Evolutionary conservation across 2,888 invertebrate genomes (phyloP), one percentile per base, ranked within the genome.

Genomic region (Drosophila peninsularis): DNA sequence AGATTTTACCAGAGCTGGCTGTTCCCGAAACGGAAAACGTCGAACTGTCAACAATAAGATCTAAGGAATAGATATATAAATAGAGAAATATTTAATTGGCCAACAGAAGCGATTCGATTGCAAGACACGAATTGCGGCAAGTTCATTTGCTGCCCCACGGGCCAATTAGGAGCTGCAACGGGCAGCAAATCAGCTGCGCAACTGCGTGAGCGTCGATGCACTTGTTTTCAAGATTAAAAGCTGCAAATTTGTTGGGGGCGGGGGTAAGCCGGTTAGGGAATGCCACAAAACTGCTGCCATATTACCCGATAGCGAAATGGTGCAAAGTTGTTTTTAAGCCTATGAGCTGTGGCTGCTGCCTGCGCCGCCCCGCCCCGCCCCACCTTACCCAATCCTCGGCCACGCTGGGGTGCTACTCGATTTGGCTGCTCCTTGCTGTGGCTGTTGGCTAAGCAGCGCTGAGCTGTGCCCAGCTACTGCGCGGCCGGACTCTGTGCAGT

Each of bases 211-310:
- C 85, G 80, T 75, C 68, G 58, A 71, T 89, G 82, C 61, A 70
- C 85, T 81, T 87, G 70, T 78, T 87, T 75, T 47, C 54, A 82
- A 80, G 82, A 89, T 84, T 81, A 88, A 89, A 89, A 64, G 58
- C 58, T 47, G 56, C 61, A 62, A 55, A 45, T 47, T 37, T 45
- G 42, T 21, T 24, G 24, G 30, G 30, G 53, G 53, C 17, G 44
- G 17, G 34, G 14, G 55, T 85, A 85, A 82, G 66, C 86, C 56
- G 74, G 66, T 64, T 82, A 66, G 72, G 54, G 71, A 84, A 84
- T 84, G 68, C 75, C 78, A 69, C 62, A 54, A 39, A 86, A 54
- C 62, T 37, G 83, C 36, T 53, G 19, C 64, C 52, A 55, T 55
- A 66, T 55, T 67, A 70, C 61, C 71, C 65, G 57, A 54, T 56